Conservation (phyloP, 2,113 vertebrate genomes). For the Mastomys natalensis region DNA sequence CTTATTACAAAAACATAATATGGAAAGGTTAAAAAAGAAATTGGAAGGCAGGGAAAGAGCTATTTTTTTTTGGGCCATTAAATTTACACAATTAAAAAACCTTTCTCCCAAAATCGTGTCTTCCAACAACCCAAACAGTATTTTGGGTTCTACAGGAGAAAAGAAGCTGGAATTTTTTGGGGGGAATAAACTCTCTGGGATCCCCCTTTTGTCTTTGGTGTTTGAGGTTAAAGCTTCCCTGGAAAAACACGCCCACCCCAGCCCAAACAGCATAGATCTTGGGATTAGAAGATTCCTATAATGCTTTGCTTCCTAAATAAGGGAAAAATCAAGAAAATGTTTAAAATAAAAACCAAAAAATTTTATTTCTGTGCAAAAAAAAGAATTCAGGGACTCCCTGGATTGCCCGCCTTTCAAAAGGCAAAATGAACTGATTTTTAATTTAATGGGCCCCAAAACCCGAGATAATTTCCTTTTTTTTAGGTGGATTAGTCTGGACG, state of each 20-base stretch:
- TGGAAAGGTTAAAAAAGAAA: background rate
- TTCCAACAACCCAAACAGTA: background rate
- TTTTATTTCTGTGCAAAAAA: background rate
- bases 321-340: background rate
- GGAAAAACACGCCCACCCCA: background rate
- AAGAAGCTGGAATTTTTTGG: background rate
- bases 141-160: background rate
- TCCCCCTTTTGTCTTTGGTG: background rate
- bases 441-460: background rate
- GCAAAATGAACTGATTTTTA: background rate
- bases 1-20: background rate
- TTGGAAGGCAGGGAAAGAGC: background rate
- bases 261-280: too few species aligned
- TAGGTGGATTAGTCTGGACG: background rate
- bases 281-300: background rate
- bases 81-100: background rate
- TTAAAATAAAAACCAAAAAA: too few species aligned
- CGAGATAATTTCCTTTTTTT: constrained; percentile 24
- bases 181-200: background rate
- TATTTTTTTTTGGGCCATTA: background rate
- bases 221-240: background rate
- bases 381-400: background rate
- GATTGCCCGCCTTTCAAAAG: background rate
- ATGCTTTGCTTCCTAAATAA: background rate
- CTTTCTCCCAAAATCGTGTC: background rate